Conservation (phyloP, 1,140 invertebrate genomes). For the Drosophila rufa region DNA sequence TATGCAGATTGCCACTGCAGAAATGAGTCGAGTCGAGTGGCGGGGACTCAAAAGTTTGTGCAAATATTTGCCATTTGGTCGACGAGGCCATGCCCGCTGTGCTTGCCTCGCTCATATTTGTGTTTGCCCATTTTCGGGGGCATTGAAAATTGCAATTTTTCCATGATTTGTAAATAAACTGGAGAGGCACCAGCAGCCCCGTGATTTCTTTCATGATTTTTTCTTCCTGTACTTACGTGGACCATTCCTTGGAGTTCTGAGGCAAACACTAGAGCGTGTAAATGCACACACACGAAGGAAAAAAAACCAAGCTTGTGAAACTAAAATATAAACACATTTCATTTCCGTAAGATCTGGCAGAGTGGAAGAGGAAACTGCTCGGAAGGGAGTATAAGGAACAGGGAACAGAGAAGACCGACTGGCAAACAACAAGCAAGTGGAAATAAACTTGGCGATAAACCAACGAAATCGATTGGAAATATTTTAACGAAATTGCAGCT, state of each 20-base stretch:
- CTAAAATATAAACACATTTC: constrained; percentile 82
- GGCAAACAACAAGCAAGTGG: constrained; percentile 75
- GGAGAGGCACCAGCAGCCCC: constrained; percentile 36
- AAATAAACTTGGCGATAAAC: constrained; percentile 83
- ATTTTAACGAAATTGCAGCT: constrained; percentile 84
- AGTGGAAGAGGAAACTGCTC: constrained; percentile 58
- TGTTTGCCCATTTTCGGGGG: constrained; percentile 38
- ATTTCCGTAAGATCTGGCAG: constrained; percentile 77
- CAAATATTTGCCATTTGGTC: constrained; percentile 69
- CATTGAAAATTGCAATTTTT: constrained; percentile 73
- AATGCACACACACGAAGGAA: constrained; percentile 53
- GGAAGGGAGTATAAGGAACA: constrained; percentile 21
- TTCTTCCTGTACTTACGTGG: constrained; percentile 21
- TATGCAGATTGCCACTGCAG: constrained; percentile 72
- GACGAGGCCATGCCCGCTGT: constrained; percentile 51
- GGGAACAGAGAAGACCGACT: constrained; percentile 30
- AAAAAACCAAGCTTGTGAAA: constrained; percentile 48
- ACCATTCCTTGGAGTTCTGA: constrained; percentile 39
- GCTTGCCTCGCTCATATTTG: constrained; percentile 52
- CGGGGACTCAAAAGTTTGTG: constrained; percentile 44
- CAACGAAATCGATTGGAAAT: constrained; percentile 83
- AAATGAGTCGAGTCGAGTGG: constrained; percentile 12
- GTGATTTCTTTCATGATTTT: constrained; percentile 20
- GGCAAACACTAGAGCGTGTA: constrained; percentile 74
- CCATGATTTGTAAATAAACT: constrained; percentile 78